Evolutionary conservation across 2,888 invertebrate species (phyloP), one percentile per base, ranked within the genome.

Genomic region (Rhagophthalmus giganteus): DNA sequence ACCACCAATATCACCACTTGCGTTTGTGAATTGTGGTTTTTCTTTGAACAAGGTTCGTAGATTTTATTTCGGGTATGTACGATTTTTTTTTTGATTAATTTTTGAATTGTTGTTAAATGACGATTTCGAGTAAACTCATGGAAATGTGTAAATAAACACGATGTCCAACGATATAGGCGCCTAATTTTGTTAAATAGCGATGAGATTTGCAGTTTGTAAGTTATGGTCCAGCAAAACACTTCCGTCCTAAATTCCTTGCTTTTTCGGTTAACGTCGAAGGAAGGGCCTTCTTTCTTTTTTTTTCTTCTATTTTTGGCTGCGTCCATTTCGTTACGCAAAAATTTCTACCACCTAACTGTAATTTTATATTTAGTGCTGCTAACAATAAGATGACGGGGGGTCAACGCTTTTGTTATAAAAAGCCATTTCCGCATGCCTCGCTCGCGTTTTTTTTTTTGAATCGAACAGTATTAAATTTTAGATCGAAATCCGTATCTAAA

Each of bases 11-110:
- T 33, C 31, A 33, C 38, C 39, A 37, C 39, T 47, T 39, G 40
- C 39, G 32, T 34, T 37, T 11, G 14, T 32, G 48, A 39, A 48
- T 48, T 40, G 40, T 33, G 41, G 41, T 47, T 52, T 52, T 52
- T 47, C 46, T 40, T 37, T 41, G 11, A 30, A 47, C 10, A 24
- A 37, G 37, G 37, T 37, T 9, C 10, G 37, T 37, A 3, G n/a
- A 8, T 24, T 26, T 12, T 34, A 2, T 13, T 32, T 14, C 8
- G 27, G 10, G 27, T 20, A 20, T 20, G 20, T 20, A 20, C 20
- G 7, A 20, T 5, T 20, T 20, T 3, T 3, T 7, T 20, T 20
- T 3, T 20, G 20, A 5, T 20, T 20, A 5, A 20, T 20, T 20
- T 20, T 20, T 20, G 20, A 7, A 20, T n/a, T n/a, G n/a, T n/a